phyloP scores from a whole-genome alignment of 2,888 invertebrate species.

The Drosophila mulleri region DNA sequence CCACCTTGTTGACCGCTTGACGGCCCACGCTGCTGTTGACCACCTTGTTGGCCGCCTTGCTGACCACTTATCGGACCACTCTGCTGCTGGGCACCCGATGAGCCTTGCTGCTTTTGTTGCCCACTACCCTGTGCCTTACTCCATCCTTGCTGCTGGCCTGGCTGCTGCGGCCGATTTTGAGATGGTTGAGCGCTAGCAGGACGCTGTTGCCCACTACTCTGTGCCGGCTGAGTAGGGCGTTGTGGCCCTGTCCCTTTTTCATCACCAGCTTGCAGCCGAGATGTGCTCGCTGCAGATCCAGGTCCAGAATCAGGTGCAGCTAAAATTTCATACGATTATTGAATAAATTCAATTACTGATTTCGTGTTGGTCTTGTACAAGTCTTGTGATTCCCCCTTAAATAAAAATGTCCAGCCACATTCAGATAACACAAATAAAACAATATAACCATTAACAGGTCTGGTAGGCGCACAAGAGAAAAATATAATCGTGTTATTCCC shows the following conservation, averaged over 20 bases:
- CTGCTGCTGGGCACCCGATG: too few relatives aligned
- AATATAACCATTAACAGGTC: not conserved
- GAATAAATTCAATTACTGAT: slow-evolving; percentile 2
- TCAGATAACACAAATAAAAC: not conserved
- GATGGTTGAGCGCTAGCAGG: not conserved
- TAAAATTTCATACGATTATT: not conserved
- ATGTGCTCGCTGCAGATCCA: not conserved
- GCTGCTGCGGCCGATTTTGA: not conserved
- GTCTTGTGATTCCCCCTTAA: slow-evolving; percentile 4
- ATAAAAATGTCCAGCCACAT: too few relatives aligned
- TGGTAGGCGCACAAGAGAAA: not conserved
- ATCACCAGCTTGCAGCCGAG: not conserved
- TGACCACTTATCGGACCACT: not conserved
- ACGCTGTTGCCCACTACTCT: not conserved
- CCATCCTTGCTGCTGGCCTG: not conserved
- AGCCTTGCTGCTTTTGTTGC: too few relatives aligned
- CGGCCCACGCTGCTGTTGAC: not conserved
- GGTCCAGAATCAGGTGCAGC: not conserved
- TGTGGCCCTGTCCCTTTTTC: not conserved
- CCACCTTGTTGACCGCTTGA: too few relatives aligned
- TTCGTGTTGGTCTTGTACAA: not conserved
- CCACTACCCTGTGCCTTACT: too few relatives aligned
- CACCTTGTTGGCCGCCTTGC: not conserved
- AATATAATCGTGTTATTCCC: not conserved
- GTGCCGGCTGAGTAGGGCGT: not conserved